Evolutionary conservation across 2,113 vertebrate species (phyloP).

Genomic region (Acrocephalus kingi): DNA sequence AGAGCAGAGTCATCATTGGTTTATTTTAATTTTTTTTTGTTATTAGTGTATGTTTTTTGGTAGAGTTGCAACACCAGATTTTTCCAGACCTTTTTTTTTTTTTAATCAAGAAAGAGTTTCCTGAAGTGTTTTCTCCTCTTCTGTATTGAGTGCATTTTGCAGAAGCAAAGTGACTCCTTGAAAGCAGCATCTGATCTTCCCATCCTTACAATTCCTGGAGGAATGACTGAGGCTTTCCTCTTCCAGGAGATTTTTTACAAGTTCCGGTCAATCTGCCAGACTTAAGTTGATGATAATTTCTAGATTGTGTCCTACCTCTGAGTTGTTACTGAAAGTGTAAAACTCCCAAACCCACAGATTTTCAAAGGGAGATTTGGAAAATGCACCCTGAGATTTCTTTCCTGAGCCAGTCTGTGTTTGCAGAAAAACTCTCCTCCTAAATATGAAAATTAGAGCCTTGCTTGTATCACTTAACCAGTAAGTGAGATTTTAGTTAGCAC

Average conservation of each 20-base stretch:
- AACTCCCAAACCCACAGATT: not conserved
- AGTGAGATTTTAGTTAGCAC: conserved; percentile 24
- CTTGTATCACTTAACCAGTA: not conserved
- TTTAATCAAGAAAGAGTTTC: not conserved
- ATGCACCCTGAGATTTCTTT: not conserved
- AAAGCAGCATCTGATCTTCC: not conserved
- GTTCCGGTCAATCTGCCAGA: not conserved
- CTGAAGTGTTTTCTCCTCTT: not conserved
- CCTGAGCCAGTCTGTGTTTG: not conserved
- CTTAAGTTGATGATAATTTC: not conserved
- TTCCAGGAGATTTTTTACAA: not conserved
- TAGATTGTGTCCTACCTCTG: not conserved
- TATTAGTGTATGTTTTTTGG: not conserved
- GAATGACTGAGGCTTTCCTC: not conserved
- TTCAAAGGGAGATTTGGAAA: not conserved
- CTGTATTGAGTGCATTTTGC: fast-evolving
- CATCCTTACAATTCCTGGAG: not conserved
- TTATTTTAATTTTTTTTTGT: not conserved
- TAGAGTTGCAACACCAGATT: not conserved
- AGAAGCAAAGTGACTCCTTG: not conserved
- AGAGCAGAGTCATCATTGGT: not conserved
- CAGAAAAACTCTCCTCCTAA: not conserved
- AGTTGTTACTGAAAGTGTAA: not conserved
- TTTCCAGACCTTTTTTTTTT: not conserved
- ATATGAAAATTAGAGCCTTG: not conserved